Evolutionary conservation across 2,888 invertebrate genomes (phyloP).

Genomic region (Megamerina dolium): DNA sequence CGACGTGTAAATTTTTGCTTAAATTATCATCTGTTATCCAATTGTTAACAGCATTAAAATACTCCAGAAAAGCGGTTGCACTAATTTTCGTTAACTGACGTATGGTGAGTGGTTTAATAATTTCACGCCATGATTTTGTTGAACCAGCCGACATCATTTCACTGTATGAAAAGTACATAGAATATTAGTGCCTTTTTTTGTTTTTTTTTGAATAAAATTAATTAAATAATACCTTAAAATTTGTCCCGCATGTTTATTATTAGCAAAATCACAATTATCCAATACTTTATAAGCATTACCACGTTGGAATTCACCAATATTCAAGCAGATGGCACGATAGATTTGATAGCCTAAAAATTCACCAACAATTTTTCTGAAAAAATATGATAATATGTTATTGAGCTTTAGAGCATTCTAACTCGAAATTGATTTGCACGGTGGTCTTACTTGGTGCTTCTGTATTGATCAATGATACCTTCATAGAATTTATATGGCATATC

Average conservation of each 20-base stretch:
- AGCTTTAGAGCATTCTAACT: not conserved
- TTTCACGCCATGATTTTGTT: slow-evolving; percentile 58
- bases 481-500: slow-evolving; percentile 70
- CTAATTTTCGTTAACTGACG: slow-evolving; percentile 63
- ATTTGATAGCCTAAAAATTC: slow-evolving; percentile 63
- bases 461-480: slow-evolving; percentile 37
- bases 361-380: slow-evolving; percentile 61
- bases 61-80: slow-evolving; percentile 56
- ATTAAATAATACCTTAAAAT: slow-evolving; percentile 32
- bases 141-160: slow-evolving; percentile 52
- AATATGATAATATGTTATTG: slow-evolving; percentile 1
- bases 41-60: slow-evolving; percentile 56
- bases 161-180: too few relatives aligned
- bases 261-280: slow-evolving; percentile 64
- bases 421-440: not conserved
- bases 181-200: too few relatives aligned
- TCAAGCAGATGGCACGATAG: slow-evolving; percentile 60
- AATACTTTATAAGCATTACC: slow-evolving; percentile 47
- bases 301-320: slow-evolving; percentile 53
- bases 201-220: too few relatives aligned
- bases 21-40: slow-evolving; percentile 56
- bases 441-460: slow-evolving; percentile 30
- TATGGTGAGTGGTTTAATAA: slow-evolving; percentile 59
- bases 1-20: slow-evolving; percentile 35
- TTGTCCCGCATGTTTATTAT: slow-evolving; percentile 58